Conservation (phyloP, 2,797 vertebrate genomes). For the Melanotaenia boesemani region DNA sequence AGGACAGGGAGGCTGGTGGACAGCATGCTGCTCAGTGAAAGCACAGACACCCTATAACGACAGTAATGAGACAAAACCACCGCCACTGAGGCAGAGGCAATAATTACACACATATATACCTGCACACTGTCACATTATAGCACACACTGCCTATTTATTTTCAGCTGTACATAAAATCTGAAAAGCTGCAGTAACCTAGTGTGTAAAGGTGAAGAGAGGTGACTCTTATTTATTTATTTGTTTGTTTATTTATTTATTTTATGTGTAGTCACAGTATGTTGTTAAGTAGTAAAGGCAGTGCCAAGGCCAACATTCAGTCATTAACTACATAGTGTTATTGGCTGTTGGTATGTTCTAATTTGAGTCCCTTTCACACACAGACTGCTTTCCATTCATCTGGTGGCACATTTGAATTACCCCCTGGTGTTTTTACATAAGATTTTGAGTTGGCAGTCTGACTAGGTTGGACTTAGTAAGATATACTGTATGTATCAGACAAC, state of each 20-base stretch:
- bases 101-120: conserved; percentile 81
- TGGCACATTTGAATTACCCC: not conserved
- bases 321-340: not conserved
- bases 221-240: not conserved
- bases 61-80: conserved; percentile 87
- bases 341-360: not conserved
- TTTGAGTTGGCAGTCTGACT: not conserved
- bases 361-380: not conserved
- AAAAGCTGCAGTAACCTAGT: not conserved
- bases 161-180: conserved; percentile 11
- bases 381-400: not conserved
- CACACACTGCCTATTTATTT: conserved; percentile 33
- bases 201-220: conserved; percentile 30
- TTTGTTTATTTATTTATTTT: not conserved
- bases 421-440: not conserved
- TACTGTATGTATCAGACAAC: not conserved
- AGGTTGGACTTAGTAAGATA: not conserved
- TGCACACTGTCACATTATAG: conserved; percentile 9
- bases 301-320: not conserved
- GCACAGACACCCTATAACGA: conserved; percentile 81
- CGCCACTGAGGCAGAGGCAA: conserved; percentile 75
- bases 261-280: not conserved
- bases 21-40: conserved; percentile 71
- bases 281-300: not conserved
- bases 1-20: conserved; percentile 48